These are phyloP conservation scores for Otolemur garnettii DNA, from an alignment of 2,113 vertebrate genomes.

Conservation along the genomic window DNA sequence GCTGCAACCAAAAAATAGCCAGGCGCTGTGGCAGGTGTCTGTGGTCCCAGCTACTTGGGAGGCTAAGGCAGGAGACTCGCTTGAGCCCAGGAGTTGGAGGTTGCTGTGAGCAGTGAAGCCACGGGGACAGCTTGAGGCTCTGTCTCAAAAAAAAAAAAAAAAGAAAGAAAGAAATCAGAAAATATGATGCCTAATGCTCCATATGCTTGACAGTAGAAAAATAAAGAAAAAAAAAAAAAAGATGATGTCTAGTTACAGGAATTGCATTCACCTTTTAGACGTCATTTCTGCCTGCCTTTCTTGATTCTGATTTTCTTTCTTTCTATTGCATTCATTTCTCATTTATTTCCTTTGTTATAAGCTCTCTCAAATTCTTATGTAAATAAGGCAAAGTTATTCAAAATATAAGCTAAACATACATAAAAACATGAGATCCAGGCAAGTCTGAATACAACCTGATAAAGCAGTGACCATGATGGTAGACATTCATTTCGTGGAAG, in stretches of 20 bases:
- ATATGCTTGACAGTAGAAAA: too few species aligned
- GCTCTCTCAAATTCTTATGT: neutral
- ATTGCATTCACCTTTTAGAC: neutral
- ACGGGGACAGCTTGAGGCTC: too few species aligned
- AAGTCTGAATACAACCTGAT: neutral
- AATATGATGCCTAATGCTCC: neutral
- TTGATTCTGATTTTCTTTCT: neutral
- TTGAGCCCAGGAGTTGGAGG: too few species aligned
- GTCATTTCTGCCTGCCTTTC: neutral
- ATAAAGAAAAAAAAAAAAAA: neutral
- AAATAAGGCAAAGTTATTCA: slow-evolving; percentile 27
- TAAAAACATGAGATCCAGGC: neutral
- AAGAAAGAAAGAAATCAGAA: neutral
- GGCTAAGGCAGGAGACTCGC: too few species aligned
- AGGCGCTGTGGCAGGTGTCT: too few species aligned
- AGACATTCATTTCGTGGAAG: slow-evolving; percentile 37
- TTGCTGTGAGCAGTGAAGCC: too few species aligned
- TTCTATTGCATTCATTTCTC: neutral
- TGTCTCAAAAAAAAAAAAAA: too few species aligned
- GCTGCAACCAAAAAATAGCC: too few species aligned
- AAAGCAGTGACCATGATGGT: neutral
- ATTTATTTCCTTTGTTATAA: neutral
- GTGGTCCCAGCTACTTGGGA: too few species aligned
- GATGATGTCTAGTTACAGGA: neutral
- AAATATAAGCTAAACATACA: neutral